phyloP scores from a whole-genome alignment of 2,888 invertebrate species.

The Deilephila porcellus region DNA sequence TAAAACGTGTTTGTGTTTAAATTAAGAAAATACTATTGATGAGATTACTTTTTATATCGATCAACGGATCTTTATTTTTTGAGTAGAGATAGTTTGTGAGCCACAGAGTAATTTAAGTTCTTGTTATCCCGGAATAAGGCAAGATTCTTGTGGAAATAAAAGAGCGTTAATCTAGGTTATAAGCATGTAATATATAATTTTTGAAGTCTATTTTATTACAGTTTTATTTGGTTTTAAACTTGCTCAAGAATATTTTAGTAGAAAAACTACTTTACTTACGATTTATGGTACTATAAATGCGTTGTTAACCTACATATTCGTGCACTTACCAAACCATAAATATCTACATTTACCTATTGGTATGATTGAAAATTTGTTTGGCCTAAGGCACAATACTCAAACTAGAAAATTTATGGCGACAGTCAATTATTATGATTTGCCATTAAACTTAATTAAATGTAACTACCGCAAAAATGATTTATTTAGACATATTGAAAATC shows the following conservation, averaged over 20 bases:
- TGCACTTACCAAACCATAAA: not conserved
- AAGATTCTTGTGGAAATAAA: too few species aligned
- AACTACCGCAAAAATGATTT: constrained; percentile 23
- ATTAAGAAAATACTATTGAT: too few species aligned
- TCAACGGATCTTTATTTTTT: too few species aligned
- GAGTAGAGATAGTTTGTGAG: too few species aligned
- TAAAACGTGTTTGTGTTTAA: too few species aligned
- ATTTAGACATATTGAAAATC: constrained; percentile 34
- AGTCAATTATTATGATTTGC: constrained; percentile 9
- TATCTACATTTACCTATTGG: constrained; percentile 4
- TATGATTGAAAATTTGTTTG: constrained; percentile 18
- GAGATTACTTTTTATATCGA: too few species aligned
- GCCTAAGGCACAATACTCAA: constrained; percentile 9
- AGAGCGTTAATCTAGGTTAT: too few species aligned
- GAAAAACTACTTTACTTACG: not conserved
- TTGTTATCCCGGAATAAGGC: too few species aligned
- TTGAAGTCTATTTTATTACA: not conserved
- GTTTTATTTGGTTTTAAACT: not conserved
- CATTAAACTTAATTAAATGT: constrained; percentile 6
- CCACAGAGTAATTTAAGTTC: too few species aligned
- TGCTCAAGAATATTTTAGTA: not conserved
- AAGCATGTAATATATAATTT: not conserved
- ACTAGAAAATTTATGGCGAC: constrained; percentile 9
- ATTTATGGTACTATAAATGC: not conserved
- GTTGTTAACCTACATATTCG: not conserved